These are phyloP conservation scores for Clamator glandarius DNA, from an alignment of 2,797 vertebrate species.

Conservation along the genomic window DNA sequence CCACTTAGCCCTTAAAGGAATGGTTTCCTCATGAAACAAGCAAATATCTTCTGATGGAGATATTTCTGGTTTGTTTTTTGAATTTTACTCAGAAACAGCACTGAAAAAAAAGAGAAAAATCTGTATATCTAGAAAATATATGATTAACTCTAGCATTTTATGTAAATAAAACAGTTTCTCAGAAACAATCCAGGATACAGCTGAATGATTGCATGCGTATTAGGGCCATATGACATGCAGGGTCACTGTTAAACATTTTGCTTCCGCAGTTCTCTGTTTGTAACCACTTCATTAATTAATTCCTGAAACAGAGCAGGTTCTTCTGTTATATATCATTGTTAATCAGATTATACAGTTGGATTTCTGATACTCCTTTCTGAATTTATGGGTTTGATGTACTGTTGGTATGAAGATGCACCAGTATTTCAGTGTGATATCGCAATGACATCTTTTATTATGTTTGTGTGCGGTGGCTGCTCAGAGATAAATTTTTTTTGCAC, in stretches of 20 bases:
- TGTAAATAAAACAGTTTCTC: neutral
- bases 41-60: neutral
- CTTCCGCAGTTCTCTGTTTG: neutral
- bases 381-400: neutral
- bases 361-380: neutral
- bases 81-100: neutral
- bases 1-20: neutral
- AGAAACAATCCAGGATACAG: neutral
- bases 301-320: conserved; percentile 18
- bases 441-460: neutral
- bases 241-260: neutral
- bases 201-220: neutral
- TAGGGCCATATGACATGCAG: neutral
- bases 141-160: neutral
- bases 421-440: neutral
- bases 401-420: neutral
- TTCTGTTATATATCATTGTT: conserved; percentile 14
- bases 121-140: neutral
- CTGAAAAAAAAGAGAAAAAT: neutral
- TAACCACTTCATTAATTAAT: conserved; percentile 20
- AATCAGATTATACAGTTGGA: neutral
- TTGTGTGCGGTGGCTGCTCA: neutral
- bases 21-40: neutral
- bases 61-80: neutral
- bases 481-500: neutral